Conservation (phyloP, 2,888 invertebrate species). For the Torymus texanus region DNA sequence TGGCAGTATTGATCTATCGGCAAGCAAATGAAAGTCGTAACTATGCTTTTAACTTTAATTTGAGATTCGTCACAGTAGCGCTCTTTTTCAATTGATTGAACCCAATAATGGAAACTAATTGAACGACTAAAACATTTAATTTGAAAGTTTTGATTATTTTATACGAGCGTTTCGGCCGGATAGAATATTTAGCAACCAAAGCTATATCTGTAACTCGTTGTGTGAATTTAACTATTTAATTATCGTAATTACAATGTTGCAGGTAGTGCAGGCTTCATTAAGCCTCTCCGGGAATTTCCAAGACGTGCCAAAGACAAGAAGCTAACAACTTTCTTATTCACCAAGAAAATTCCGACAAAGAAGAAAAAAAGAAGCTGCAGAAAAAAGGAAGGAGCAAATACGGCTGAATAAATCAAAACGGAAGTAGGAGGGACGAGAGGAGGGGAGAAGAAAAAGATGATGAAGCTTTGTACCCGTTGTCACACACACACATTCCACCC, state of each 20-base stretch:
- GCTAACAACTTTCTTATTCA: constrained; percentile 38
- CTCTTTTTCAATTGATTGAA: too few relatives aligned
- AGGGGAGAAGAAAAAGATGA: neutral
- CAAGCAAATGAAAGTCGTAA: too few relatives aligned
- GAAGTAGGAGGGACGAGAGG: neutral
- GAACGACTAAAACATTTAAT: too few relatives aligned
- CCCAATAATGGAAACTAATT: too few relatives aligned
- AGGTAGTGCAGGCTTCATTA: constrained; percentile 35
- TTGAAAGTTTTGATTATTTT: too few relatives aligned
- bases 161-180: too few relatives aligned
- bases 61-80: too few relatives aligned
- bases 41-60: too few relatives aligned
- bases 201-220: too few relatives aligned
- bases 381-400: constrained; percentile 5
- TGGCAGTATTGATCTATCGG: too few relatives aligned
- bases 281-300: constrained; percentile 15
- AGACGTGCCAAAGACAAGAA: constrained; percentile 45
- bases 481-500: constrained; percentile 1
- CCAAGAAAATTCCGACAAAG: constrained; percentile 7
- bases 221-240: too few relatives aligned
- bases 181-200: too few relatives aligned
- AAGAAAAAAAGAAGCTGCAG: neutral
- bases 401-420: neutral
- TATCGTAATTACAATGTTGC: constrained; percentile 11
- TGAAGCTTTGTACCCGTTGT: constrained; percentile 37